These are phyloP conservation scores for Chironomus striatipennis DNA, from an alignment of 1,140 invertebrate species.

Conservation along the genomic window DNA sequence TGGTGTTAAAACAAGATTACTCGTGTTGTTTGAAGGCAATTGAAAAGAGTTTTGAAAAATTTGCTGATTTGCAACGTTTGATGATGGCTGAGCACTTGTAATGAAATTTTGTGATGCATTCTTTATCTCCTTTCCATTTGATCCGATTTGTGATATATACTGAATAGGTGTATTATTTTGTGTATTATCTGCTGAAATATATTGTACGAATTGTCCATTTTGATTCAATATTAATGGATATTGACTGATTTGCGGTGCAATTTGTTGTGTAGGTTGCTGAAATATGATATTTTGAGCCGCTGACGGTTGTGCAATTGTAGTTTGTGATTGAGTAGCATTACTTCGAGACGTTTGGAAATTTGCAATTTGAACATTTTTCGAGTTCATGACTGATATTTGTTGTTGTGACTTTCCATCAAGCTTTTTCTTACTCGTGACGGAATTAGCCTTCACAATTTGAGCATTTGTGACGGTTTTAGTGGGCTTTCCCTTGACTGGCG, in stretches of 20 bases:
- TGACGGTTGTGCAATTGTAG: constrained; percentile 3
- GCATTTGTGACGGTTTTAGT: background rate
- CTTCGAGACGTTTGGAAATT: background rate
- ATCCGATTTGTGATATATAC: background rate
- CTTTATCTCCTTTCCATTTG: background rate
- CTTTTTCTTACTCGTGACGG: background rate
- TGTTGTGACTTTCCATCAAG: constrained; percentile 4
- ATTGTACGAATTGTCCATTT: constrained; percentile 4
- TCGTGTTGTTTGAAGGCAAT: background rate
- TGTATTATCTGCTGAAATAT: background rate
- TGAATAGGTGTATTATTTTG: constrained; percentile 14
- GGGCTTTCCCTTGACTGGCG: background rate
- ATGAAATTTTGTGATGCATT: background rate
- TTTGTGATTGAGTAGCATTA: background rate
- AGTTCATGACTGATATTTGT: background rate
- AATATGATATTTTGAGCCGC: constrained; percentile 2
- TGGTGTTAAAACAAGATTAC: constrained; percentile 3
- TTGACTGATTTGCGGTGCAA: background rate
- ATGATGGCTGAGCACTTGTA: background rate
- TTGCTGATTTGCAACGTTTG: constrained; percentile 34
- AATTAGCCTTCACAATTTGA: background rate
- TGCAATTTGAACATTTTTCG: constrained; percentile 15
- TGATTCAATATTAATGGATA: constrained; percentile 8
- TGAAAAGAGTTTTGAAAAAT: constrained; percentile 25
- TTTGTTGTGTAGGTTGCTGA: background rate